A percentile compares a stretch with the other conserved stretches of the same genome.
Evolutionary conservation across 2,797 vertebrate species (phyloP).

Genomic region (Falco cherrug): DNA sequence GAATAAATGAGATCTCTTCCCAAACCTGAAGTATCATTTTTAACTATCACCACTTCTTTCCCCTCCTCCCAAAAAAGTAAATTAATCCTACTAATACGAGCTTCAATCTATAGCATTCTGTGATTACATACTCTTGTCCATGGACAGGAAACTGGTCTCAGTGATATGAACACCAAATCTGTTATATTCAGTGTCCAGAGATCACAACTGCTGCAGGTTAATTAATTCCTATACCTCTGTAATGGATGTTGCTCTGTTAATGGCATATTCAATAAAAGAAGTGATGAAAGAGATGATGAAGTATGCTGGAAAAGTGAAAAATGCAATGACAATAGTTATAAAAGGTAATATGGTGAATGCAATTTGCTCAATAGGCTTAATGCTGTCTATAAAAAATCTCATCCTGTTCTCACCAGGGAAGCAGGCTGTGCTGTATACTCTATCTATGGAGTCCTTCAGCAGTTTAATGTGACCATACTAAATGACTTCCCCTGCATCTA

Average conservation of each 20-base stretch:
- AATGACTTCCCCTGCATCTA: neutral
- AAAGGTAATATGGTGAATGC: neutral
- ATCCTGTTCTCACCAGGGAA: conserved; percentile 37
- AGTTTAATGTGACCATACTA: neutral
- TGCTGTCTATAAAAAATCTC: conserved; percentile 24
- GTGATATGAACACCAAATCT: neutral
- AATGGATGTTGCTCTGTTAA: neutral
- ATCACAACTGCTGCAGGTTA: neutral
- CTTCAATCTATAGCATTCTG: neutral
- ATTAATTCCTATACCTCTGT: neutral
- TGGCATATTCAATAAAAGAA: neutral
- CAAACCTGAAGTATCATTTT: neutral
- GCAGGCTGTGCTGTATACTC: neutral
- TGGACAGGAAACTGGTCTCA: neutral
- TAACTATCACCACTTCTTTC: neutral
- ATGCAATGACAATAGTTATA: neutral
- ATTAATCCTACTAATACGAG: neutral
- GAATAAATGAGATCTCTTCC: neutral
- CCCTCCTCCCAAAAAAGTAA: neutral
- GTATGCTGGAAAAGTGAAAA: neutral
- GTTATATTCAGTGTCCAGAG: neutral
- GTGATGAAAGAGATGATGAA: neutral
- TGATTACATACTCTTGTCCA: neutral
- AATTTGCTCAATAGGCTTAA: neutral
- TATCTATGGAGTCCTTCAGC: neutral